A percentile compares a stretch with the other conserved stretches of the same genome.
Evolutionary conservation across 2,797 vertebrate species (phyloP).

Genomic region (Sebastes alutus): DNA sequence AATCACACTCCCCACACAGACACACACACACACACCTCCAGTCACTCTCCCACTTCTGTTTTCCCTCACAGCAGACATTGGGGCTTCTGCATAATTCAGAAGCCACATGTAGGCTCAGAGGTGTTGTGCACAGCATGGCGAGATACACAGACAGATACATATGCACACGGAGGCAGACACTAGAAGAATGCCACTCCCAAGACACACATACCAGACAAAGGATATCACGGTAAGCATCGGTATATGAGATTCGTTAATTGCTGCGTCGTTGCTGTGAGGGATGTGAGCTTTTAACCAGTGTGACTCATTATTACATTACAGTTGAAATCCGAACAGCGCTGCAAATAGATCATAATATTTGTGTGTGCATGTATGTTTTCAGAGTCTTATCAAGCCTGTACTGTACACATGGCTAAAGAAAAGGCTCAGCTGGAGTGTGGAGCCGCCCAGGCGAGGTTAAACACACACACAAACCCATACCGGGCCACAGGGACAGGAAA

Average conservation of each 20-base stretch:
- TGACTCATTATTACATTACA: conserved; percentile 14
- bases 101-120: conserved; percentile 58
- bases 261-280: background rate
- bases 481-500: conserved; percentile 23
- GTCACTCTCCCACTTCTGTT: conserved; percentile 29
- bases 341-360: conserved; percentile 2
- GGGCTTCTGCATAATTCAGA: conserved; percentile 78
- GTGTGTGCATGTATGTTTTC: conserved; percentile 5
- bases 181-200: conserved; percentile 20
- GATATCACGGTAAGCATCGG: background rate
- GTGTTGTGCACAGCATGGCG: conserved; percentile 52
- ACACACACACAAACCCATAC: background rate
- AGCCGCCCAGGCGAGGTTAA: conserved; percentile 8
- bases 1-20: conserved; percentile 1
- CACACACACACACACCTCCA: background rate
- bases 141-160: conserved; percentile 41
- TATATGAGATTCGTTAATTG: background rate
- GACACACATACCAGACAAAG: background rate
- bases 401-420: conserved; percentile 9
- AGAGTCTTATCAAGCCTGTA: conserved; percentile 4
- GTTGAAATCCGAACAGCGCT: background rate
- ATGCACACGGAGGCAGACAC: conserved; percentile 3
- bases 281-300: background rate
- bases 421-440: background rate
- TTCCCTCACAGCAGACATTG: conserved; percentile 49